phyloP scores from a whole-genome alignment of 2,113 vertebrate species.

The Corythornis vintsioides region DNA sequence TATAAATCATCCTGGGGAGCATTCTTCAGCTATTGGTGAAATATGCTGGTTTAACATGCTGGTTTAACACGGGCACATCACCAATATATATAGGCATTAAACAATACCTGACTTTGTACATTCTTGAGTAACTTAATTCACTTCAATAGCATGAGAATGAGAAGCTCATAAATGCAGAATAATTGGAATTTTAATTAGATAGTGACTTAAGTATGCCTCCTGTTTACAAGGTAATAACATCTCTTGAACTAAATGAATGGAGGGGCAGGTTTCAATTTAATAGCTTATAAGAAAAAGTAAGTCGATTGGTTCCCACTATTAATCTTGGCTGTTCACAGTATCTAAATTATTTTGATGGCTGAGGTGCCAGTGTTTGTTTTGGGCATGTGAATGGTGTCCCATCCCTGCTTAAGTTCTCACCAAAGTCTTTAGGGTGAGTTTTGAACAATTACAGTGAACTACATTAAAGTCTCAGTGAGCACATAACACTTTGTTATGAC shows the following conservation, averaged over 20 bases:
- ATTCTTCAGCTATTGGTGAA: background rate
- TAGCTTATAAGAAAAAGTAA: background rate
- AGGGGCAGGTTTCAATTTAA: background rate
- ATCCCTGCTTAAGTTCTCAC: background rate
- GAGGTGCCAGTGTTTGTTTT: background rate
- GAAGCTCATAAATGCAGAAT: conserved; percentile 13
- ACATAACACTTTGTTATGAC: background rate
- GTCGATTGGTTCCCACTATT: background rate
- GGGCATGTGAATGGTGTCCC: background rate
- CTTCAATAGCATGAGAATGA: background rate
- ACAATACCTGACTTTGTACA: background rate
- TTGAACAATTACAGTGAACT: background rate
- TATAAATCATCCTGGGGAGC: background rate
- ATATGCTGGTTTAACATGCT: background rate
- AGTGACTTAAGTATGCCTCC: conserved; percentile 1
- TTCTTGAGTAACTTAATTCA: background rate
- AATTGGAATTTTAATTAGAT: conserved; percentile 38
- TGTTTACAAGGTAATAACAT: conserved; percentile 14
- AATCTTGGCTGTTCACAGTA: background rate
- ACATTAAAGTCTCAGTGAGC: background rate
- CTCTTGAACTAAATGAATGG: conserved; percentile 4
- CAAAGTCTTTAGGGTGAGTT: background rate
- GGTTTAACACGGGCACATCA: background rate
- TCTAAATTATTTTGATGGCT: background rate
- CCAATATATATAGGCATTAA: background rate